Evolutionary conservation across 2,797 vertebrate genomes (phyloP).

Genomic region (Protonibea diacanthus): DNA sequence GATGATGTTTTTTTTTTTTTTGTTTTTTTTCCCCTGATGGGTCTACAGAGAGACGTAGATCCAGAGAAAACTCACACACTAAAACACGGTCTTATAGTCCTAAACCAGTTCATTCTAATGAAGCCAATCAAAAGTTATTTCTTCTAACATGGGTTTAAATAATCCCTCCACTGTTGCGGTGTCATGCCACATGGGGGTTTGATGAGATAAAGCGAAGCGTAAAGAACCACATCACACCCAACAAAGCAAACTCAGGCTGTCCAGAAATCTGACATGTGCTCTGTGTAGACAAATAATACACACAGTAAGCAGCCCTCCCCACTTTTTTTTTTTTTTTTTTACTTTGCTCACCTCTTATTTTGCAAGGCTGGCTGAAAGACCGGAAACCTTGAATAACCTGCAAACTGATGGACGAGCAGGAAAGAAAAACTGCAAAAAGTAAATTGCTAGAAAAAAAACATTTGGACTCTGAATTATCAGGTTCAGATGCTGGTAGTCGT

Average conservation of each 20-base stretch:
- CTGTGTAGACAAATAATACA: slow-evolving; percentile 55
- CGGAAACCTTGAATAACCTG: slow-evolving; percentile 43
- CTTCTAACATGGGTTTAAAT: slow-evolving; percentile 45
- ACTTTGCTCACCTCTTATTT: slow-evolving; percentile 48
- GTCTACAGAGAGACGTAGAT: slow-evolving; percentile 36
- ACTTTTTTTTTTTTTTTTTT: slow-evolving; percentile 1
- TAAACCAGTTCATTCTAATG: slow-evolving; percentile 36
- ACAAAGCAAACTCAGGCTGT: slow-evolving; percentile 40
- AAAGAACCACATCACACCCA: slow-evolving; percentile 44
- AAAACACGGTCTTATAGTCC: slow-evolving; percentile 8
- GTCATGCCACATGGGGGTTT: slow-evolving; percentile 29
- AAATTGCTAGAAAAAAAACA: slow-evolving; percentile 11
- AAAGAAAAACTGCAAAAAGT: slow-evolving; percentile 30
- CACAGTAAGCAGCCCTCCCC: slow-evolving; percentile 36
- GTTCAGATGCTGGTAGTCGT: not conserved
- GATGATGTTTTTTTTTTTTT: not conserved
- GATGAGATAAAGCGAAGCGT: slow-evolving; percentile 47
- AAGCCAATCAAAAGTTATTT: slow-evolving; percentile 45
- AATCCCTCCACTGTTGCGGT: slow-evolving; percentile 27
- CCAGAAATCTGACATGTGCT: slow-evolving; percentile 40
- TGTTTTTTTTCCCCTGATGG: not conserved
- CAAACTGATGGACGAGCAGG: slow-evolving; percentile 35
- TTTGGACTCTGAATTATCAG: not conserved
- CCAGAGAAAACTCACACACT: slow-evolving; percentile 16
- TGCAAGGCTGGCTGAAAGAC: slow-evolving; percentile 57